Base-by-base conservation (phyloP, 2,797 vertebrate species). In the Darevskia nairensis region DNA sequence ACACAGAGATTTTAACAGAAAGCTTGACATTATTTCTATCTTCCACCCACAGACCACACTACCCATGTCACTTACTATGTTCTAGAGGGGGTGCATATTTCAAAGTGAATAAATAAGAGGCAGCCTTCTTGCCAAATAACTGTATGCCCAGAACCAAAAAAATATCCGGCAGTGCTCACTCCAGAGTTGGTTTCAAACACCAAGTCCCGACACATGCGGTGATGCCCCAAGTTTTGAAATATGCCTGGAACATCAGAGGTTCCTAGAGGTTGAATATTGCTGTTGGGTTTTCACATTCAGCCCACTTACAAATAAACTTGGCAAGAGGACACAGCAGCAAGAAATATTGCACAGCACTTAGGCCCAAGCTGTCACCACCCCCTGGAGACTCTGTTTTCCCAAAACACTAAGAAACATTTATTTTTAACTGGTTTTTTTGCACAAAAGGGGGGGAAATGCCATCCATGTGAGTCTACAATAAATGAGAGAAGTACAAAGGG, bases 401-500 rank as follows among this genome's bases (percentile, higher is more conserved):
- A 44, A 85, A 74, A 72, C 76, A 46, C 82, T 64, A 35, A 82
- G 50, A 64, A 85, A n/a, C 76, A n/a, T 89, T 74, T 64, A 4
- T 64, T 84, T 85, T 64, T 74, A 44, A 46, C 55, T 8, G 13
- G 3, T 15, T 50, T 6, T 35, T 32, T 29, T 50, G 17, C 83
- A 66, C 78, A 66, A 44, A 27, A 11, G 17, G 10, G 50, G 46
- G 10, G 66, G 64, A 66, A 80, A 85, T 39, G 77, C 55, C 69
- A 75, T 55, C 71, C 69, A 35, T 23, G 39, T 9, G 83, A 75
- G 32, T 29, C 44, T 55, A 39, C 25, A 85, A 68, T 39, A 39
- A 81, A 81, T 66, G 78, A 59, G 77, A 55, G 88, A 80, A 85
- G 77, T 39, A 80, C 87, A 85, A 85, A 89, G 88, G 68, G 68